Evolutionary conservation across 2,888 invertebrate species (phyloP), one percentile per base, ranked within the genome.

Genomic region (Meandrusa payeni): DNA sequence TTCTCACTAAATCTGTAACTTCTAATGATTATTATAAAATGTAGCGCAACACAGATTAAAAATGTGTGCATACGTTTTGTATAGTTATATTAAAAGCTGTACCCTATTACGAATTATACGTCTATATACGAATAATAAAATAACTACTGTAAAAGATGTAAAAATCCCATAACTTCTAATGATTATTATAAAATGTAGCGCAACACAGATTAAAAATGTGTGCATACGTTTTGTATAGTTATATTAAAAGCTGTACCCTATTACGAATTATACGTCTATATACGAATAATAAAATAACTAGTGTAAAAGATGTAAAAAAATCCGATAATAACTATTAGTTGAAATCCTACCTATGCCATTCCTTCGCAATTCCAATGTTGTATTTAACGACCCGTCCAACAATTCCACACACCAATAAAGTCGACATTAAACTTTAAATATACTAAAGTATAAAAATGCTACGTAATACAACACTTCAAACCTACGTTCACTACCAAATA

Each of bases 301-400:
- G 22, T 24, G 13, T 5, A 33, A 12, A 34, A 34, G 5, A 24
- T 5, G 2, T 13, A 7, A 36, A 36, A 36, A 17, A 26, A 26
- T 10, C 9, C n/a, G 26, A 15, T 36, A 26, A 26, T 9, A 22
- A 24, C 26, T 13, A 15, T 23, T 17, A 26, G 7, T n/a, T n/a
- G n/a, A n/a, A 26, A 5, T 37, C n/a, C 24, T 10, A 10, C 6
- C 13, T 29, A 29, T 15, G 13, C 22, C 28, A 34, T 41, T 41
- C 41, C 34, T 27, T 34, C 9, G 27, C 33, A 41, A 41, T 41
- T 41, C 33, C 33, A 41, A 7, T 6, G 13, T 32, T 38, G 5
- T 24, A 15, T 7, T 15, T 13, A 15, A 15, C 15, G 4, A 4
- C 23, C 9, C 2, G 10, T 12, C 4, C 27, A 23, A 32, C 22